Evolutionary conservation across 2,888 invertebrate species (phyloP), one percentile per base, ranked within the genome.

Genomic region (Venustoraphidia nigricollis): DNA sequence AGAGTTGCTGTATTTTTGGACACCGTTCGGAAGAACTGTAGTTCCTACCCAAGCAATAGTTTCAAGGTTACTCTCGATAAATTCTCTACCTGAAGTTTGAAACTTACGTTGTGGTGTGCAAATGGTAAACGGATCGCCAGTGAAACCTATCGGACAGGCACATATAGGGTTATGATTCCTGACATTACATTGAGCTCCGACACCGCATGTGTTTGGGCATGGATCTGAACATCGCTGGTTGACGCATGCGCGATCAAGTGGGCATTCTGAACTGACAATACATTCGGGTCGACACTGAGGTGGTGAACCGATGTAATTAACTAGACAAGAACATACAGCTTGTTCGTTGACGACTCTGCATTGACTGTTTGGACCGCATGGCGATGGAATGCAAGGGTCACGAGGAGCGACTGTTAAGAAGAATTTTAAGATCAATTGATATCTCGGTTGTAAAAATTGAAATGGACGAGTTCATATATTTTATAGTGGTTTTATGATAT

Each of bases 161-260:
- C 92, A 92, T 53, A 89, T 86, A 3, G 90, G 89, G 59, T 83
- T 88, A 63, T 91, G 90, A 62, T 89, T 88, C 61, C 81, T 82
- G 0, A 83, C 83, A 44, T 79, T 77, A 60, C 92, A 92, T 55
- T 84, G 79, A 2, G 91, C 89, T 56, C 83, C 79, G 45, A 85
- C 70, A n/a, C 91, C 91, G 62, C 91, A 91, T 1, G 87, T 87
- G 54, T 87, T 84, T 10, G 83, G 82, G 59, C 92, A 92, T 38
- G 92, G 91, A 68, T 92, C 88, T 9, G 81, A 77, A 62, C 93
- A 93, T 66, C 81, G 84, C 58, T 84, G 83, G 62, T 87, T 86
- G 37, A 89, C 73, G 57, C 93, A 93, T 13, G 91, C 89, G 55
- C 81, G 79, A 50, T 88, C 84, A 10, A 75, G 63, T 17, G 85